Base-by-base conservation (phyloP, 1,140 invertebrate genomes). In the Pseudoatta argentina region DNA sequence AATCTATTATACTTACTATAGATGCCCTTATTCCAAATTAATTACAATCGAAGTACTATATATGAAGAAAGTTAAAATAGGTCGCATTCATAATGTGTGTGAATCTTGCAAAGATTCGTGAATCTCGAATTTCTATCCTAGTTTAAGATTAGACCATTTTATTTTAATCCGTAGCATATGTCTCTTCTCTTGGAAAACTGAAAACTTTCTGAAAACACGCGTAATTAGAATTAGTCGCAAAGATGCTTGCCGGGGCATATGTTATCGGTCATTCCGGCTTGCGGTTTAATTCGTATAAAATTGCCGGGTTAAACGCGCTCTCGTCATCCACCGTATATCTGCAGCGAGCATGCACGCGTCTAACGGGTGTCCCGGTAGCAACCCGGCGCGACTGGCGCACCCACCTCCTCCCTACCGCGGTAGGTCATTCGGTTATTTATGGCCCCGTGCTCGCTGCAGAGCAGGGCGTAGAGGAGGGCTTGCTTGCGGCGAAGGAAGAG, bases 341-440 rank as follows among this genome's bases (percentile, higher is more conserved):
- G 27, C 51, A 53, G n/a, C 34, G 75, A 24, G 39, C 81, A 83
- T 85, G 76, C 85, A 67, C 72, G 78, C 81, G 85, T 92, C 67
- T 92, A 92, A 91, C 90, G 91, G 90, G 92, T 92, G 92, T 88
- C 86, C 81, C 83, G 86, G 73, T 89, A 71, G 83, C 44, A 72
- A 81, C 21, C 18, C 69, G 78, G 75, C 79, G 83, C 85, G 85
- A 53, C 27, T 48, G 77, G 85, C 88, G 88, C 69, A 64, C 61
- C 87, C 67, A 89, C 87, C 91, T 91, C 85, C 90, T 91, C 90
- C 90, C 79, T 75, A 75, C 92, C 92, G 91, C 91, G 93, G 91
- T 94, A 92, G 93, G 92, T 93, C 93, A 94, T 94, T 93, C 91
- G 91, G 93, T 93, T 94, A 94, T 94, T 94, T 94, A 94, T 93